Conservation (phyloP, 2,113 vertebrate species). For the Osmerus mordax region DNA sequence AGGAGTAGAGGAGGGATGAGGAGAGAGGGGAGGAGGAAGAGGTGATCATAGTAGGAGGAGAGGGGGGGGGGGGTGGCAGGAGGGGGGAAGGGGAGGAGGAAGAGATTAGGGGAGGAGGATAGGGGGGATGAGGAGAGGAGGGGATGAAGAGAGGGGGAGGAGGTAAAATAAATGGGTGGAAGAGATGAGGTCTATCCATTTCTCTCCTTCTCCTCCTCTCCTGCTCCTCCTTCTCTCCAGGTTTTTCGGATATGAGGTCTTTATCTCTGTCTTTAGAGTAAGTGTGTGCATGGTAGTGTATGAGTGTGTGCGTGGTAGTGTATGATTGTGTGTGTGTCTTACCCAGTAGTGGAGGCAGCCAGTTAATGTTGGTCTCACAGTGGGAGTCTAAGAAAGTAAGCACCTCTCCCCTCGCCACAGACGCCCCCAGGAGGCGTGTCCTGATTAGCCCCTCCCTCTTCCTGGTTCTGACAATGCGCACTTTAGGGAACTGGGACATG, state of each 20-base stretch:
- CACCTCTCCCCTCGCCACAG: slow-evolving; percentile 83
- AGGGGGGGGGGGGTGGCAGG: not conserved
- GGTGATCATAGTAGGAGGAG: not conserved
- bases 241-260: too few relatives aligned
- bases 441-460: slow-evolving; percentile 87
- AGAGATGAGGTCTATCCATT: too few relatives aligned
- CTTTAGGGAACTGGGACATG: slow-evolving; percentile 83
- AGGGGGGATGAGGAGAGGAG: not conserved
- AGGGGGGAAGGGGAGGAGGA: not conserved
- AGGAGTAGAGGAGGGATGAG: not conserved
- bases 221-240: too few relatives aligned
- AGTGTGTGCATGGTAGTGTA: not conserved
- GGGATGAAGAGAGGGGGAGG: not conserved
- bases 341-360: slow-evolving; percentile 87
- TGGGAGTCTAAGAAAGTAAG: slow-evolving; percentile 89
- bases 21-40: not conserved
- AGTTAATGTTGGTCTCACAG: slow-evolving; percentile 89
- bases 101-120: too few relatives aligned
- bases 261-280: not conserved
- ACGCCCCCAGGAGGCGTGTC: slow-evolving; percentile 82
- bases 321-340: slow-evolving; percentile 54
- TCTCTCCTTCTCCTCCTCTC: too few relatives aligned
- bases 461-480: slow-evolving; percentile 84
- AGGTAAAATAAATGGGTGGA: too few relatives aligned
- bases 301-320: not conserved